Percentiles rank a stretch among this genome's conserved stretches.
phyloP scores from a whole-genome alignment of 2,797 vertebrate species.

The Chaetodon trifasciatus region DNA sequence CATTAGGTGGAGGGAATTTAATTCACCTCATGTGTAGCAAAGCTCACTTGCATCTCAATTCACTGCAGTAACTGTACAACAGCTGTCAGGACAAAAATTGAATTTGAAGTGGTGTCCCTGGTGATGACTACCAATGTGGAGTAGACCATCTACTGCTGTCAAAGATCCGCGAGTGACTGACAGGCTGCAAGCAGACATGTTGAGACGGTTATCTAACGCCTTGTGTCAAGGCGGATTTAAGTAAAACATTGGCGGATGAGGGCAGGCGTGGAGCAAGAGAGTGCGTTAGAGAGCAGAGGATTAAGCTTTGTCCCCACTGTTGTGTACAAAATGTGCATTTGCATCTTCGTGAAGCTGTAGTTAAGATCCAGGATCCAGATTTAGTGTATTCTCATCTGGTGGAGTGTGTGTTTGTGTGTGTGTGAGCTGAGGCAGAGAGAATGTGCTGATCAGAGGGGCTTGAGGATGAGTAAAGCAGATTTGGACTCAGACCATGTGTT shows the following conservation, averaged over 20 bases:
- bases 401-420: conserved; percentile 22
- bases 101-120: conserved; percentile 51
- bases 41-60: conserved; percentile 58
- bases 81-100: conserved; percentile 58
- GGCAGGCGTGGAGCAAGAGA: conserved; percentile 28
- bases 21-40: conserved; percentile 58
- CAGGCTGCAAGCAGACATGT: conserved; percentile 80
- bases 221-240: conserved; percentile 89
- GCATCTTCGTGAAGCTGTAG: conserved; percentile 89
- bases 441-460: conserved; percentile 86
- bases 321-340: conserved; percentile 82
- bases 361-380: conserved; percentile 93
- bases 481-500: conserved; percentile 87
- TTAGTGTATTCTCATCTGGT: conserved; percentile 86
- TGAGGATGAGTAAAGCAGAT: conserved; percentile 91
- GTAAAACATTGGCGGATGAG: conserved; percentile 19
- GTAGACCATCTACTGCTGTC: conserved; percentile 35
- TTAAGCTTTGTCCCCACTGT: conserved; percentile 70
- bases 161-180: conserved; percentile 54
- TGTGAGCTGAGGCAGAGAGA: conserved; percentile 57
- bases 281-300: conserved; percentile 63
- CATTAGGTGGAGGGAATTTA: conserved; percentile 40
- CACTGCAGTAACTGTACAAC: conserved; percentile 49
- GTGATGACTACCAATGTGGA: conserved; percentile 54
- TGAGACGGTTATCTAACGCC: conserved; percentile 90